Percentiles rank a stretch among this genome's conserved stretches.
These are phyloP conservation scores for Megaustenia siamemsis DNA, from an alignment of 2,888 invertebrate genomes.

Conservation along the genomic window DNA sequence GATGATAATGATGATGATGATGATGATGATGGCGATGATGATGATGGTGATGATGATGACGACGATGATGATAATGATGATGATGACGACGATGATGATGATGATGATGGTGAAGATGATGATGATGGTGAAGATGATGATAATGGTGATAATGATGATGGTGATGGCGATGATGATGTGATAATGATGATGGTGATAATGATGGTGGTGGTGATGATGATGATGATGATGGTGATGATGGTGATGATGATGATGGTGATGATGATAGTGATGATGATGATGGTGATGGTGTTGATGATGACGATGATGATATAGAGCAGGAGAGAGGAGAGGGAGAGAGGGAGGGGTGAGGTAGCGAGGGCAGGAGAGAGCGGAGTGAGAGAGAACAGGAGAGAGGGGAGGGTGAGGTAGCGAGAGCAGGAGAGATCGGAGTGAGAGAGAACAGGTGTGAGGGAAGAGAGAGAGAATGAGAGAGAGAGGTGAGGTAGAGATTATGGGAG, in stretches of 20 bases:
- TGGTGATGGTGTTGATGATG: constrained; percentile 11
- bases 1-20: constrained; percentile 39
- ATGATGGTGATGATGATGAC: constrained; percentile 36
- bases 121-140: constrained; percentile 16
- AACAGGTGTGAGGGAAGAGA: too few species aligned
- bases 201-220: constrained; percentile 8
- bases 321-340: too few species aligned
- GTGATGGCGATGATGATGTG: constrained; percentile 9
- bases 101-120: constrained; percentile 23
- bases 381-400: too few species aligned
- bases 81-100: constrained; percentile 36
- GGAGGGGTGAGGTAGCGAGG: too few species aligned
- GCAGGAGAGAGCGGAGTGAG: too few species aligned
- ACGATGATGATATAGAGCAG: constrained; percentile 13
- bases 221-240: constrained; percentile 22
- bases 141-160: constrained; percentile 17
- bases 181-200: constrained; percentile 29
- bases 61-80: constrained; percentile 28
- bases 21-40: constrained; percentile 32
- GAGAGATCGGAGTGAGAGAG: too few species aligned
- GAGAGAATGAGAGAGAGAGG: too few species aligned
- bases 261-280: constrained; percentile 3
- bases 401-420: too few species aligned
- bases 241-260: neutral
- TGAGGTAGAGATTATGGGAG: too few species aligned